Evolutionary conservation across 2,888 invertebrate genomes (phyloP).

Genomic region (Pseudanteris insignis): DNA sequence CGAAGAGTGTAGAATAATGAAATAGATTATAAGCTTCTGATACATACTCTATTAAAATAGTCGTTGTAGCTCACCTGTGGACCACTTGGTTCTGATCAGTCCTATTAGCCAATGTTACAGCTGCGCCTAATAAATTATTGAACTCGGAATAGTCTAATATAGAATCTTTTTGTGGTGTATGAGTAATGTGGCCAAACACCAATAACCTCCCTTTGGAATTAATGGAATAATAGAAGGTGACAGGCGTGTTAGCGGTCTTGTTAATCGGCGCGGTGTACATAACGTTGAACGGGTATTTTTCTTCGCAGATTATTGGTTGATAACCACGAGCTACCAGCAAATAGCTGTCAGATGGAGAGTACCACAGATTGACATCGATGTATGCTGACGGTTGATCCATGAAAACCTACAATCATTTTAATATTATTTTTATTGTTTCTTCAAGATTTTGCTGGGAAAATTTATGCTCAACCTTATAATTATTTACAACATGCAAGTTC

Average conservation of each 20-base stretch:
- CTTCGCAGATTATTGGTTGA: constrained; percentile 61
- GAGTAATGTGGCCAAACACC: constrained; percentile 61
- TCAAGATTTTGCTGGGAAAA: too few relatives aligned
- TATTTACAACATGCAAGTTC: not conserved
- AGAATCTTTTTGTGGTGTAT: constrained; percentile 60
- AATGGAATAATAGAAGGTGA: constrained; percentile 61
- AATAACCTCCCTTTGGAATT: constrained; percentile 62
- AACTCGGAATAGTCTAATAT: constrained; percentile 61
- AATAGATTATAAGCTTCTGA: too few relatives aligned
- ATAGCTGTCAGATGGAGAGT: constrained; percentile 61
- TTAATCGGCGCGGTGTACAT: constrained; percentile 59
- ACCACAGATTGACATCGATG: constrained; percentile 62
- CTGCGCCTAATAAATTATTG: constrained; percentile 56
- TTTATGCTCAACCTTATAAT: too few relatives aligned
- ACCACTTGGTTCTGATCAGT: constrained; percentile 53
- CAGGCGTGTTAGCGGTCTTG: constrained; percentile 48
- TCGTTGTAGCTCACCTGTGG: too few relatives aligned
- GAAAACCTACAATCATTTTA: constrained; percentile 58
- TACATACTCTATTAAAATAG: too few relatives aligned
- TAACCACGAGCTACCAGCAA: constrained; percentile 58
- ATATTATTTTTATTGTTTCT: too few relatives aligned
- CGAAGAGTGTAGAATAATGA: too few relatives aligned
- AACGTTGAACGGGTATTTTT: constrained; percentile 63
- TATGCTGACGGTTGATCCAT: constrained; percentile 64
- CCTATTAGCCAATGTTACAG: constrained; percentile 52